These are phyloP conservation scores for Bovichtus diacanthus DNA, from an alignment of 2,797 vertebrate species.

Conservation along the genomic window DNA sequence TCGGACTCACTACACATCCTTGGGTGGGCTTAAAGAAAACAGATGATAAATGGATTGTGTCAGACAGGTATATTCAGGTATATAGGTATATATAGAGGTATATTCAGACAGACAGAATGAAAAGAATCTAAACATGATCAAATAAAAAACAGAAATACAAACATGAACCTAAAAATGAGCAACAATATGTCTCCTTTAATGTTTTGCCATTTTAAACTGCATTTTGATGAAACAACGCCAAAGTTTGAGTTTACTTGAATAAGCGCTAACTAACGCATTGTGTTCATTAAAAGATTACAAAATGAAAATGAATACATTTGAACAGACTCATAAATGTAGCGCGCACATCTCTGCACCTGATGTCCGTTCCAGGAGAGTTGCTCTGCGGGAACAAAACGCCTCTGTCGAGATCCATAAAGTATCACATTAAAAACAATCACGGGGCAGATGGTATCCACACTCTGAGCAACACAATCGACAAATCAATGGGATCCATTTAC, in stretches of 20 bases:
- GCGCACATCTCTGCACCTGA: not conserved
- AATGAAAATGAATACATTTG: not conserved
- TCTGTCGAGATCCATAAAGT: constrained; percentile 11
- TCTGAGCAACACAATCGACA: constrained; percentile 3
- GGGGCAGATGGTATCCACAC: constrained; percentile 12
- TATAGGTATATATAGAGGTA: no score
- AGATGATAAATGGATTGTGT: no score
- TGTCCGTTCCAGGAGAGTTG: not conserved
- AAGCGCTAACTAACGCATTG: not conserved
- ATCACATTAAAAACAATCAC: constrained; percentile 15
- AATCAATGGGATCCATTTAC: constrained; percentile 8
- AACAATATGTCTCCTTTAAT: no score
- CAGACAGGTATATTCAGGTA: no score
- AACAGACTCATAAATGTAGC: not conserved
- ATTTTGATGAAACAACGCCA: not conserved
- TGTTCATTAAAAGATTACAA: no score
- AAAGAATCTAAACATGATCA: no score
- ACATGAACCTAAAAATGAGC: no score
- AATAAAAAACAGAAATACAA: no score
- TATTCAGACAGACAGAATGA: no score
- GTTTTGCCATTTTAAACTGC: not conserved
- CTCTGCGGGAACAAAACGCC: not conserved
- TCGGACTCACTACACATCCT: no score
- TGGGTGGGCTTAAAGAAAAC: no score
- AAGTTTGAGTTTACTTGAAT: not conserved